A percentile compares a stretch with the other conserved stretches of the same genome.
Conservation (phyloP, 2,888 invertebrate genomes). For the Cantharis rufa region DNA sequence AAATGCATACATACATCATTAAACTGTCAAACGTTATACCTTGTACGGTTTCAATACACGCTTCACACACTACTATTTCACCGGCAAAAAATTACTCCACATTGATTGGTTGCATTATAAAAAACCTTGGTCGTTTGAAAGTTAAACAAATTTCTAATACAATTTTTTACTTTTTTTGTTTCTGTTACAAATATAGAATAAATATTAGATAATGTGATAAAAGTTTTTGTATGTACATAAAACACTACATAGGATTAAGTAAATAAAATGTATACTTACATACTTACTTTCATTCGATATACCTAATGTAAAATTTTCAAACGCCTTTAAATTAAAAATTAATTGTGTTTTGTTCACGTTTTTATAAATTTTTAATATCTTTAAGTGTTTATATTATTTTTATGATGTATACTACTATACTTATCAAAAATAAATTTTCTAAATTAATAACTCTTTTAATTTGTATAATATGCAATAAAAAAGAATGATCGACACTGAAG, state of each 20-base stretch:
- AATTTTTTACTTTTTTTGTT: not conserved
- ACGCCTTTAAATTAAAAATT: not conserved
- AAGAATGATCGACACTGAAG: too few species aligned
- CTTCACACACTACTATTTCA: too few species aligned
- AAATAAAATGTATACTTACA: not conserved
- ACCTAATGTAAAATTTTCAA: not conserved
- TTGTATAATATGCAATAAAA: not conserved
- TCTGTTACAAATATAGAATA: not conserved
- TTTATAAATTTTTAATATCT: not conserved
- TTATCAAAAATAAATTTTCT: not conserved
- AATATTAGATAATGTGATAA: conserved; percentile 10
- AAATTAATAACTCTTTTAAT: not conserved
- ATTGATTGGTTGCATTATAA: too few species aligned
- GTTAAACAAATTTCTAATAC: not conserved
- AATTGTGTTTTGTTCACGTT: not conserved
- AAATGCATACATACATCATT: too few species aligned
- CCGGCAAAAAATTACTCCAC: too few species aligned
- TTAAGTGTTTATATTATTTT: not conserved
- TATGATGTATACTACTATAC: not conserved
- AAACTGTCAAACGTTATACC: too few species aligned
- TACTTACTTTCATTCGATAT: not conserved
- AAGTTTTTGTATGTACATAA: conserved; percentile 14
- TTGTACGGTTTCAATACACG: too few species aligned
- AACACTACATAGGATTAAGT: not conserved
- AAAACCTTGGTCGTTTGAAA: too few species aligned